These are phyloP conservation scores for Lathamus discolor DNA, from an alignment of 2,113 vertebrate genomes.

Conservation along the genomic window DNA sequence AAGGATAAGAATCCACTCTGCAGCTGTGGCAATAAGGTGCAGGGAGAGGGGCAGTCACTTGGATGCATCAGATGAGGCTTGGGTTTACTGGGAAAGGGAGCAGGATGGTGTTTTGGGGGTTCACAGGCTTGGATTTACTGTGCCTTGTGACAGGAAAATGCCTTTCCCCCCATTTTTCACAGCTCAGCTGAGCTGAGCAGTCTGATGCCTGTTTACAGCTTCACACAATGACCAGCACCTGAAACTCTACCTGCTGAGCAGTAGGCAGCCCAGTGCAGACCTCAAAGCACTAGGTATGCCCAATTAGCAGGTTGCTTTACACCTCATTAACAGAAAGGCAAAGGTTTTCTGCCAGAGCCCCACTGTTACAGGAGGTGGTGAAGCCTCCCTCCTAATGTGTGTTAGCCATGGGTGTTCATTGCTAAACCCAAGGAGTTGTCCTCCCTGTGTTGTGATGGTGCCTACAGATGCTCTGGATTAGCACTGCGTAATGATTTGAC, in stretches of 20 bases:
- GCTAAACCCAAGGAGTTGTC: neutral
- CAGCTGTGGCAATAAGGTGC: neutral
- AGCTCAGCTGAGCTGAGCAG: neutral
- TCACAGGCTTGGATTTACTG: neutral
- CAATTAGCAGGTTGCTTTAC: neutral
- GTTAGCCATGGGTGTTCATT: fast-evolving
- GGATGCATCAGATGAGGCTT: neutral
- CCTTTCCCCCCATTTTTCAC: neutral
- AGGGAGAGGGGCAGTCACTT: neutral
- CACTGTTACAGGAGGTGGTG: neutral
- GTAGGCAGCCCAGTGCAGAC: neutral
- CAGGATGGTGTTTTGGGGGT: neutral
- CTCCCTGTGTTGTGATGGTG: neutral
- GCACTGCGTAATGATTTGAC: neutral
- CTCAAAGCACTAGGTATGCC: neutral
- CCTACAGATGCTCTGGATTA: neutral
- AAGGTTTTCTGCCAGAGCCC: neutral
- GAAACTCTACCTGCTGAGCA: neutral
- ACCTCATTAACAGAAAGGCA: neutral
- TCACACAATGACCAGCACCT: neutral
- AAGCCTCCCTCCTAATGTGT: neutral
- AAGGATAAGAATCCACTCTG: neutral
- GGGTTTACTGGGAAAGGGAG: neutral
- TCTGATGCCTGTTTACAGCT: neutral
- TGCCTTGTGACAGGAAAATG: neutral